Base-by-base conservation (phyloP, 2,797 vertebrate species). In the Borostomias antarcticus region DNA sequence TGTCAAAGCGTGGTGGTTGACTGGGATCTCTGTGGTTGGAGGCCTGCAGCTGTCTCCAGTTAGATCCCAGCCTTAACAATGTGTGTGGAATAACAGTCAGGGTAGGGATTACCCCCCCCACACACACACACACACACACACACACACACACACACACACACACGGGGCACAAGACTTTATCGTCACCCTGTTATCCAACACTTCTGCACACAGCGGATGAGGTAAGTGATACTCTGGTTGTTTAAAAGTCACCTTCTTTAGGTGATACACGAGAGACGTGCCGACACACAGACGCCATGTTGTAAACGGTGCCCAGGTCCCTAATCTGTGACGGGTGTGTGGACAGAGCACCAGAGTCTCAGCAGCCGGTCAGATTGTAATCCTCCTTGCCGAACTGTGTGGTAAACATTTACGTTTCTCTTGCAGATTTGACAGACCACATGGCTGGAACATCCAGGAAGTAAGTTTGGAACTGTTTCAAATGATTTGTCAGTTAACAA, bases 391-490 rank as follows among this genome's bases (percentile, higher is more conserved):
- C 0, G 5, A 58, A 23, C 62, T 5, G 57, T 59, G 8, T 61
- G 1, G 58, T 65, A 17, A 32, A 53, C 58, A 3, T 43, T 52
- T 70, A 1, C 80, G 21, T 54, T 82, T 61, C 50, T 58, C 32
- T 62, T 54, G 63, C 74, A 92, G 91, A 69, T 51, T 66, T 66
- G 7, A 80, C 53, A 35, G 70, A 66, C 64, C 54, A 75, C 6
- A 58, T 67, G 58, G 25, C 50, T 53, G 81, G 70, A 43, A 58
- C 73, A 28, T 69, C 84, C 50, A 47, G 47, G 29, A 51, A 33
- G 92, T 93, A 83, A 88, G 89, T n/a, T n/a, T 85, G 33, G 53
- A 58, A 48, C 35, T 32, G 2, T 17, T 43, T 4, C 40, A 43
- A 43, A 43, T 43, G 15, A n/a, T n/a, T n/a, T 43, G 40, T 17